These are phyloP conservation scores for Melospiza melodia DNA, from an alignment of 2,113 vertebrate genomes.

Conservation along the genomic window DNA sequence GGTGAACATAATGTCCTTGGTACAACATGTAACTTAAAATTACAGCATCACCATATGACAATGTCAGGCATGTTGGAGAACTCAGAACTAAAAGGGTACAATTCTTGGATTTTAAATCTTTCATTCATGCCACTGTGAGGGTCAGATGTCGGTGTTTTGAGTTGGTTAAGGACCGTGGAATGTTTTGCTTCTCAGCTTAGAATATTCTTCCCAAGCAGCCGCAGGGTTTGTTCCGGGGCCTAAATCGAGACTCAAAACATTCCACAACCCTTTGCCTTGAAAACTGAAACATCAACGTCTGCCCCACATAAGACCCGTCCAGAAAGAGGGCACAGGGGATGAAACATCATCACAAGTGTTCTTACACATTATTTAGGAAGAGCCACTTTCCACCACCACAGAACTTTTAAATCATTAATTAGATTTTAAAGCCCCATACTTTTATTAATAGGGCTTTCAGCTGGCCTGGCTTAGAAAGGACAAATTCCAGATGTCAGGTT, in stretches of 20 bases:
- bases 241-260: constrained; percentile 63
- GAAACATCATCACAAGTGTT: neutral
- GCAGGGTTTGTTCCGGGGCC: neutral
- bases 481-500: neutral
- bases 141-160: constrained; percentile 43
- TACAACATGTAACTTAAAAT: neutral
- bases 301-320: neutral
- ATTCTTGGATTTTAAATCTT: constrained; percentile 42
- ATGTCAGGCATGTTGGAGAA: neutral
- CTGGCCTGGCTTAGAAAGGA: neutral
- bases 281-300: constrained; percentile 8
- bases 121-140: constrained; percentile 59
- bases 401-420: neutral
- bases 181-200: constrained; percentile 63
- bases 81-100: neutral
- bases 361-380: neutral
- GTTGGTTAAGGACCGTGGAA: neutral
- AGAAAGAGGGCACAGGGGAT: neutral
- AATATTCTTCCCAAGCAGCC: constrained; percentile 62
- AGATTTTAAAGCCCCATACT: accelerated
- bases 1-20: neutral
- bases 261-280: constrained; percentile 17
- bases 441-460: neutral
- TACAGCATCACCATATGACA: neutral
- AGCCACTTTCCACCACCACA: neutral